Conservation (phyloP, 2,797 vertebrate genomes). For the Podargus strigoides region DNA sequence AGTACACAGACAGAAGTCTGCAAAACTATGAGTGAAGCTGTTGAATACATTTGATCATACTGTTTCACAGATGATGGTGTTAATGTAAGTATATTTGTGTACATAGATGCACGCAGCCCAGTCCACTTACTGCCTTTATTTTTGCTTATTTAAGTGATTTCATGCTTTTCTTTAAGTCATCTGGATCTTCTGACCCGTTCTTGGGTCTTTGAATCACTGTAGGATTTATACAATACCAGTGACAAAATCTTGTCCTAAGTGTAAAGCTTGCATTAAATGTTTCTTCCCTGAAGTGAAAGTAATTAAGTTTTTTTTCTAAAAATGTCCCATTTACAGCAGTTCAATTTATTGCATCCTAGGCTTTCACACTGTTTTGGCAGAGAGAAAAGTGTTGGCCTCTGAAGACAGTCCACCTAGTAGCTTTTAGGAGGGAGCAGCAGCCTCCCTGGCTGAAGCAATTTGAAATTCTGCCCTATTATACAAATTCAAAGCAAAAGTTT, state of each 20-base stretch:
- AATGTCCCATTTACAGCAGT: not conserved
- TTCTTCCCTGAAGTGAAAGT: not conserved
- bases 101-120: not conserved
- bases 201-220: not conserved
- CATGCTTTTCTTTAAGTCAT: not conserved
- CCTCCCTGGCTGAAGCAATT: not conserved
- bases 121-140: not conserved
- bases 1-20: not conserved
- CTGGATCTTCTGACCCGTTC: not conserved
- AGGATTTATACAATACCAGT: not conserved
- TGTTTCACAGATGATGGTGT: not conserved
- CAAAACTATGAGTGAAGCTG: not conserved
- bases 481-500: not conserved
- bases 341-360: not conserved
- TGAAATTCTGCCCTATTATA: not conserved
- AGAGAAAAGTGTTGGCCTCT: not conserved
- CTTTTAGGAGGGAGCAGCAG: not conserved
- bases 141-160: not conserved
- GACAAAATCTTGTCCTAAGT: not conserved
- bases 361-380: not conserved
- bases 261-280: not conserved
- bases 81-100: not conserved
- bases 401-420: not conserved
- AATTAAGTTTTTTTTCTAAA: not conserved
- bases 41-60: not conserved